Evolutionary conservation across 2,113 vertebrate species (phyloP).

Genomic region (Cavia porcellus): DNA sequence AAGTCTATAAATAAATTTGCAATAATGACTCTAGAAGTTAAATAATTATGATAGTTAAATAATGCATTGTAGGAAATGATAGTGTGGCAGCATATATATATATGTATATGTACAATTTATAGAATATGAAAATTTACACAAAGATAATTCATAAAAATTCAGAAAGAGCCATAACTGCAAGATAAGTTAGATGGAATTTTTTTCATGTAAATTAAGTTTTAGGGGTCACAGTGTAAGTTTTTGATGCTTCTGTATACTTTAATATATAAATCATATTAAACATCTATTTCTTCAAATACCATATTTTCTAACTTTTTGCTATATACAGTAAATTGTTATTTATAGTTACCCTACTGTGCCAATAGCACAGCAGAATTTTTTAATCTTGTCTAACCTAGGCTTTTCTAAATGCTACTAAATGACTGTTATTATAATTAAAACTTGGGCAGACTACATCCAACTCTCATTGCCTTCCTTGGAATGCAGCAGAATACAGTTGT

Average conservation of each 20-base stretch:
- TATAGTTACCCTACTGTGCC: not conserved
- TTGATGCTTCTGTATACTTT: not conserved
- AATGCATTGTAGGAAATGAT: not conserved
- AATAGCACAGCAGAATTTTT: not conserved
- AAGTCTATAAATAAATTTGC: not conserved
- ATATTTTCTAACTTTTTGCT: not conserved
- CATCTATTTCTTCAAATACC: not conserved
- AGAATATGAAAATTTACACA: not conserved
- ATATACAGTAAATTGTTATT: not conserved
- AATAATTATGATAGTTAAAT: not conserved
- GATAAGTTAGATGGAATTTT: not conserved
- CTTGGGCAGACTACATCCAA: slow-evolving; percentile 29
- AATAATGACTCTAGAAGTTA: not conserved
- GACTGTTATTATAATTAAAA: slow-evolving; percentile 71
- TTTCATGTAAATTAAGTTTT: not conserved
- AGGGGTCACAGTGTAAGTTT: not conserved
- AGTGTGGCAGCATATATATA: not conserved
- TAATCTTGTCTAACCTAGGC: not conserved
- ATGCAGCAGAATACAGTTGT: slow-evolving; percentile 66
- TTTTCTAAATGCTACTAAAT: slow-evolving; percentile 67
- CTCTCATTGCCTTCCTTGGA: slow-evolving; percentile 31
- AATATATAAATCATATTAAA: not conserved
- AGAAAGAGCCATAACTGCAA: not conserved
- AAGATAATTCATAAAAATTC: not conserved
- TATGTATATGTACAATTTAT: not conserved